Conservation (phyloP, 2,888 invertebrate species). For the Zootermopsis nevadensis region DNA sequence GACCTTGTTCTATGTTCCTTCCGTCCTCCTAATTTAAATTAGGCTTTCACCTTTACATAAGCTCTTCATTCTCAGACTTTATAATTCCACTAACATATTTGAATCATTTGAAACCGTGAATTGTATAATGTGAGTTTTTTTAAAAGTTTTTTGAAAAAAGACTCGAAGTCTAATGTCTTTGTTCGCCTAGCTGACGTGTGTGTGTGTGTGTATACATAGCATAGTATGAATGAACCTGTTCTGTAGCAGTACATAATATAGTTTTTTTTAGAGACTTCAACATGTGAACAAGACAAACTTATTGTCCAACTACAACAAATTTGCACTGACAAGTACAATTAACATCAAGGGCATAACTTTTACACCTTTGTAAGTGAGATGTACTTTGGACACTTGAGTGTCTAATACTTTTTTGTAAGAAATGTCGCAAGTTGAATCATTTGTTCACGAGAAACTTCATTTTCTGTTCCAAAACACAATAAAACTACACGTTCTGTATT, state of each 20-base stretch:
- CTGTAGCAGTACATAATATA: background rate
- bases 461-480: background rate
- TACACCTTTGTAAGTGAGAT: background rate
- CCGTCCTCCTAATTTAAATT: too few relatives aligned
- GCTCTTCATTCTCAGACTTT: too few relatives aligned
- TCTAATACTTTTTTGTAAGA: background rate
- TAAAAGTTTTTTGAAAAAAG: background rate
- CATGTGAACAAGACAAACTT: constrained; percentile 20
- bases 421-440: background rate
- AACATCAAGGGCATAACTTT: background rate
- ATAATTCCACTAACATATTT: too few relatives aligned
- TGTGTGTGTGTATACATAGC: too few relatives aligned
- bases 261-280: constrained; percentile 17
- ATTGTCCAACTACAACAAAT: background rate
- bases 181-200: background rate
- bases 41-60: too few relatives aligned
- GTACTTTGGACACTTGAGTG: background rate
- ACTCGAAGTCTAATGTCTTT: background rate
- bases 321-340: background rate
- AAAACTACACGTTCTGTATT: background rate
- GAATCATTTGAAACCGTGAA: too few relatives aligned
- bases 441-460: background rate
- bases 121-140: too few relatives aligned
- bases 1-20: too few relatives aligned
- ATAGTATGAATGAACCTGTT: background rate